A percentile compares a stretch with the other conserved stretches of the same genome.
These are phyloP conservation scores for Xiphophorus maculatus DNA, from an alignment of 2,113 vertebrate species.

Conservation along the genomic window DNA sequence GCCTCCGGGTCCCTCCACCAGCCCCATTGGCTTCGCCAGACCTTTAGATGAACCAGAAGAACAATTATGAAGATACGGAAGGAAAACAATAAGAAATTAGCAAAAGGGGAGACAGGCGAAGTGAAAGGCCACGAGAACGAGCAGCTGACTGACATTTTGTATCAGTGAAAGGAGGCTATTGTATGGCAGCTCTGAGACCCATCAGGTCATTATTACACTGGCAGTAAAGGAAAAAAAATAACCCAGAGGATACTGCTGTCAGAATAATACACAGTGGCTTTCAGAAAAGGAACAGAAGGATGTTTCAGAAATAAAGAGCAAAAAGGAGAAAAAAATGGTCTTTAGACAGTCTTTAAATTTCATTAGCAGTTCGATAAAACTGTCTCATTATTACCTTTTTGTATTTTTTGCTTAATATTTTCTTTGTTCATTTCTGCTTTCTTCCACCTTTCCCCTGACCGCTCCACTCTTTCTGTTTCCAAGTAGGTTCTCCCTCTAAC, in stretches of 20 bases:
- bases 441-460: no score
- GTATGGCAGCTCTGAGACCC: slow-evolving; percentile 44
- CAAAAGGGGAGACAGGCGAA: slow-evolving; percentile 37
- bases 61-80: slow-evolving; percentile 29
- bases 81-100: neutral
- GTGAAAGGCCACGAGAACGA: slow-evolving; percentile 12
- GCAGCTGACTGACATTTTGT: slow-evolving; percentile 46
- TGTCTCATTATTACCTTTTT: neutral
- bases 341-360: neutral
- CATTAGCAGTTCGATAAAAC: neutral
- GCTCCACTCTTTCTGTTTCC: no score
- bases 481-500: no score
- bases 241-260: slow-evolving; percentile 36
- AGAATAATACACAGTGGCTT: slow-evolving; percentile 19
- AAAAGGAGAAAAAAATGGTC: neutral
- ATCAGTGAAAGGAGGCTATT: slow-evolving; percentile 24
- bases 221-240: slow-evolving; percentile 42
- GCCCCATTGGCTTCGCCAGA: slow-evolving; percentile 95
- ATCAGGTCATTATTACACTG: slow-evolving; percentile 49
- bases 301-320: slow-evolving; percentile 1
- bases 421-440: no score
- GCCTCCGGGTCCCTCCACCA: slow-evolving; percentile 97
- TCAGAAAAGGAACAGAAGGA: slow-evolving; percentile 10
- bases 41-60: slow-evolving; percentile 74
- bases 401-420: no score